These are phyloP conservation scores for Zalophus californianus DNA, from an alignment of 2,797 vertebrate genomes.

Conservation along the genomic window DNA sequence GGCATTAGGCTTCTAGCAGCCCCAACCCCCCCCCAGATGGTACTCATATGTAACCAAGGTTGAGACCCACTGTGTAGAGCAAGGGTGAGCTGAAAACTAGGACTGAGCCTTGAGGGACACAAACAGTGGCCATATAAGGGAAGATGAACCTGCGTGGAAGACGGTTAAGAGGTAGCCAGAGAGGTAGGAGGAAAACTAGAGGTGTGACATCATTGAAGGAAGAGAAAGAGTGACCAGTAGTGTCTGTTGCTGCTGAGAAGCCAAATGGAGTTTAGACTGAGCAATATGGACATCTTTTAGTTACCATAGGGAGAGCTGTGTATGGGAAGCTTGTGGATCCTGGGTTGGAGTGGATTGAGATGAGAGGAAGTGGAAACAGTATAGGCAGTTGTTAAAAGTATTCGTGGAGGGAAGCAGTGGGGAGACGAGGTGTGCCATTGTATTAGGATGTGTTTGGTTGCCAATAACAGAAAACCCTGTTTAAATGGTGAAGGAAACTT, in stretches of 20 bases:
- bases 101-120: background rate
- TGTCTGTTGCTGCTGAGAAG: background rate
- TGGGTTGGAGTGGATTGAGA: background rate
- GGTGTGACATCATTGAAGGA: background rate
- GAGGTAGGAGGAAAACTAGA: background rate
- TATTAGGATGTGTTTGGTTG: background rate
- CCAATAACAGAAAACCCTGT: background rate
- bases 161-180: background rate
- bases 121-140: background rate
- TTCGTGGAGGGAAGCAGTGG: background rate
- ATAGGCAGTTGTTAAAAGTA: background rate
- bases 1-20: background rate
- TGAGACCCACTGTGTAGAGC: background rate
- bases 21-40: background rate
- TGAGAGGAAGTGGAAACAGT: background rate
- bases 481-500: constrained; percentile 11
- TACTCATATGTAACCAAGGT: background rate
- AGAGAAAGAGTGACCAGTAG: background rate
- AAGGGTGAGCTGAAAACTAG: background rate
- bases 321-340: background rate
- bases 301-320: background rate
- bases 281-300: fast-evolving
- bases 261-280: background rate
- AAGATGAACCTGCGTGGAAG: background rate
- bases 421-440: background rate